A percentile compares a stretch with the other conserved stretches of the same genome.
Evolutionary conservation across 2,113 vertebrate species (phyloP).

Genomic region (Chascanopsetta lugubris): DNA sequence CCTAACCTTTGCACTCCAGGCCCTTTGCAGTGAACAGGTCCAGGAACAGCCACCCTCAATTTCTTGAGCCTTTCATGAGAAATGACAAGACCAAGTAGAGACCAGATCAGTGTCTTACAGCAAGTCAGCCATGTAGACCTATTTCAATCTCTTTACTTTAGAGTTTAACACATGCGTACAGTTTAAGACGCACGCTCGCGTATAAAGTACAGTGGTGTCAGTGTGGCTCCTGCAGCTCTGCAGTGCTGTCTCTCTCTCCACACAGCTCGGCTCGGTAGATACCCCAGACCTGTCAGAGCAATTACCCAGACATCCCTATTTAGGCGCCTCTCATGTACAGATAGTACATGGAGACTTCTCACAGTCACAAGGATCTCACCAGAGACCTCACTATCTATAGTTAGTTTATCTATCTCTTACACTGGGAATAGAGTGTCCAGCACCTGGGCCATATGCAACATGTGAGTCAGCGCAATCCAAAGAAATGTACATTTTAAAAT

Average conservation of each 20-base stretch:
- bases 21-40: not conserved
- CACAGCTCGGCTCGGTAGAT: constrained; percentile 28
- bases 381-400: not conserved
- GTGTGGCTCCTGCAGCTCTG: constrained; percentile 27
- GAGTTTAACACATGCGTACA: constrained; percentile 13
- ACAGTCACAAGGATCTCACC: not conserved
- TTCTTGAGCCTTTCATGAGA: constrained; percentile 2
- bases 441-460: not conserved
- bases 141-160: constrained; percentile 29
- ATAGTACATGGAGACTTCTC: not conserved
- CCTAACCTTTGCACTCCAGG: constrained; percentile 19
- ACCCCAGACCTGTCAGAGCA: constrained; percentile 47
- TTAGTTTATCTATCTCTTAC: not conserved
- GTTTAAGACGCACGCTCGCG: not conserved
- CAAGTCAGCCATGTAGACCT: constrained; percentile 23
- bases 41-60: not conserved
- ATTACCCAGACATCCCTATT: constrained; percentile 31
- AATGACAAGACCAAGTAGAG: constrained; percentile 32
- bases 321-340: not conserved
- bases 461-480: not conserved
- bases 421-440: not conserved
- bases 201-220: not conserved
- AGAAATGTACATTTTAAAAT: too few species aligned
- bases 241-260: constrained; percentile 13
- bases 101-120: constrained; percentile 19